Evolutionary conservation across 2,797 vertebrate species (phyloP), one percentile per base, ranked within the genome.

Genomic region (Acanthurus lineatus): DNA sequence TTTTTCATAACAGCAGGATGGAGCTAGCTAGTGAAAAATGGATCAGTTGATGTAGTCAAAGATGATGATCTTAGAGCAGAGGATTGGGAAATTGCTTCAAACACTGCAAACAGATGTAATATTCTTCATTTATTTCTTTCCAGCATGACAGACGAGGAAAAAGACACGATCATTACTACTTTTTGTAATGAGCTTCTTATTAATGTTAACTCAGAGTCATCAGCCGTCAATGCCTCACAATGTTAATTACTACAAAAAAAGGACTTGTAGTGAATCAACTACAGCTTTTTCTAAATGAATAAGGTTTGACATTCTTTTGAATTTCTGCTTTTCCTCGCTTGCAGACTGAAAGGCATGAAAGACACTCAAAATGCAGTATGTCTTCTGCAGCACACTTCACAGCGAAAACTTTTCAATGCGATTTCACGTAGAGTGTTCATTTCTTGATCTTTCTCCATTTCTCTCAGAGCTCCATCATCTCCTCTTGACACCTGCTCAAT

Each of bases 401-500:
- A 47, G 28, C 0, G 42, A 54, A 64, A 76, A 65, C 35, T 53
- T 76, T 77, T 58, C 22, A 69, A 32, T 73, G 59, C 17, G 49
- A 47, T 63, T 38, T 71, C 35, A 35, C 3, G 0, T 47, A 25
- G 44, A 57, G 48, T 42, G 49, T 42, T 71, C 42, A 9, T 38
- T 20, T 68, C 45, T 54, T 47, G 16, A 59, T 25, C 28, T 51
- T 17, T 48, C 45, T 22, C 35, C 32, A 17, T 64, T 64, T 64
- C n/a, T 61, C 45, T 71, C 44, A 15, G 53, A 76, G 45, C 53
- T 63, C 62, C 73, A 76, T 76, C 57, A 53, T 58, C 51, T 60
- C 40, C 52, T 78, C 32, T 8, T 83, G 72, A 72, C 44, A 57
- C 81, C 4, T 75, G 47, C 67, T 84, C 64, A 60, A 42, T 6